Base-by-base conservation (phyloP, 2,888 invertebrate genomes). In the Napeogenes sylphis region DNA sequence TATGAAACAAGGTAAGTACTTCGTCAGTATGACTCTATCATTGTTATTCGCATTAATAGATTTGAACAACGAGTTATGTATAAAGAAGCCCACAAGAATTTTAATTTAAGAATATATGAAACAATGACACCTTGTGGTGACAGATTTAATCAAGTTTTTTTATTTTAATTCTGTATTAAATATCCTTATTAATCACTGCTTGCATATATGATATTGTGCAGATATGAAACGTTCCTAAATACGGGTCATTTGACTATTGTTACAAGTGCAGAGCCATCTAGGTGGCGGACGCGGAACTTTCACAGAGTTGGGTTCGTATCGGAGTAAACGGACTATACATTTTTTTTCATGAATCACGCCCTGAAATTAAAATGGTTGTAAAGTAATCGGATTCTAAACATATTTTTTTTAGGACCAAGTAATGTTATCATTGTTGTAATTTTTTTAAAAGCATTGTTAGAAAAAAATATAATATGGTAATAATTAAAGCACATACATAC, bases 21-120 rank as follows among this genome's bases (percentile, higher is more conserved):
- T 42, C 53, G 59, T 63, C 59, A 59, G 38, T 59, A 51, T 55
- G 63, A 35, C 57, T 70, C 69, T 70, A 73, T 3, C 35, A 35
- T 2, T 35, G 4, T 35, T 35, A 35, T 35, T 35, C 35, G 4
- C 35, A 5, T 21, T 21, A 21, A 21, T 21, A 38, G 8, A 38
- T 2, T 38, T 38, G 38, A 8, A 38, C 38, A 38, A 38, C 38
- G 8, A 38, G 8, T 38, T 38, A 38, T 38, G 8, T 6, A 38
- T 8, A 38, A 38, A 38, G 8, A 38, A 38, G 21, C 21, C 21
- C 1, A 38, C 8, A 38, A 38, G 38, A 3, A 2, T 38, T 6
- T 38, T 21, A 38, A 4, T 38, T 38, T 3, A 38, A 6, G 38
- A 38, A 38, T 38, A 38, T 38, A 38, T 38, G 21, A 21, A 38